These are phyloP conservation scores for Tenebrosternarchus preto DNA, from an alignment of 2,113 vertebrate genomes.

Conservation along the genomic window DNA sequence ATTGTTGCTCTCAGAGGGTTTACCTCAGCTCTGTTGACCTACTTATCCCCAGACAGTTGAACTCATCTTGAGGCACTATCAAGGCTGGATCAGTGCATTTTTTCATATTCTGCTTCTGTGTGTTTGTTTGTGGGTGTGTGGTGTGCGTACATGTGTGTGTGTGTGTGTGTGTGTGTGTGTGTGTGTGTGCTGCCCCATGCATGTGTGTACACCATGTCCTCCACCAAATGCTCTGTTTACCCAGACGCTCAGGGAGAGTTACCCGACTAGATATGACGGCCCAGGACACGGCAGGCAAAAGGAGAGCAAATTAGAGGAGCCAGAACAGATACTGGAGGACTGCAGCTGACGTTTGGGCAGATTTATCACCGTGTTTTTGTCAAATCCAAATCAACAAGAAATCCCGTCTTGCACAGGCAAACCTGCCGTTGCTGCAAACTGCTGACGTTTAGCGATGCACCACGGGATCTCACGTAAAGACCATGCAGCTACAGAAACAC, in stretches of 20 bases:
- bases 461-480: no score
- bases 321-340: slow-evolving; percentile 17
- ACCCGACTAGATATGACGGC: slow-evolving; percentile 31
- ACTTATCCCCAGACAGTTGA: slow-evolving; percentile 60
- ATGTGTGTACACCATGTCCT: slow-evolving; percentile 25
- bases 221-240: slow-evolving; percentile 42
- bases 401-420: background rate
- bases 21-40: slow-evolving; percentile 60
- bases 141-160: slow-evolving; percentile 30
- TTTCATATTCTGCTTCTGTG: slow-evolving; percentile 34
- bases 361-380: background rate
- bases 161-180: slow-evolving; percentile 18
- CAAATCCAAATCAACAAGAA: background rate
- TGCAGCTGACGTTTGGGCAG: background rate
- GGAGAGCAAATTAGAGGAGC: slow-evolving; percentile 30
- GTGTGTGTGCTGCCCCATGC: slow-evolving; percentile 33
- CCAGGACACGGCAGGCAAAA: slow-evolving; percentile 18
- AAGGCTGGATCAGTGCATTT: slow-evolving; percentile 50
- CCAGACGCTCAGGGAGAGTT: slow-evolving; percentile 38
- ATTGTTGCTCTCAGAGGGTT: slow-evolving; percentile 55
- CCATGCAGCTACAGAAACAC: no score
- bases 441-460: no score
- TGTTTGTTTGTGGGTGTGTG: slow-evolving; percentile 17
- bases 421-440: no score
- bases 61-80: slow-evolving; percentile 57